Conservation (phyloP, 1,140 invertebrate genomes). For the Aethina tumida region DNA sequence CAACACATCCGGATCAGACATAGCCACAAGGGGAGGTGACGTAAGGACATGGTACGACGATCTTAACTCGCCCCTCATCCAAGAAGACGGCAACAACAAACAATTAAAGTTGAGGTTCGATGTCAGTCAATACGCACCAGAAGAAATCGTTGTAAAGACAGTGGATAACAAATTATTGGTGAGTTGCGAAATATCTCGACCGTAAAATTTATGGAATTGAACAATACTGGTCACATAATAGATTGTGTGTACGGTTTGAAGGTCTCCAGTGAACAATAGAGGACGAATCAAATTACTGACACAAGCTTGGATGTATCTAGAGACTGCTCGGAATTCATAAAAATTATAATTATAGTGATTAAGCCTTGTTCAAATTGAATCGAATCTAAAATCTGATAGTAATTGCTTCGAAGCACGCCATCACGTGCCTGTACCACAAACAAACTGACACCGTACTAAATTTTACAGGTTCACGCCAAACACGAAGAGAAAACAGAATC, state of each 20-base stretch:
- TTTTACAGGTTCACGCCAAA: constrained; percentile 83
- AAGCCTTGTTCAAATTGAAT: too few species aligned
- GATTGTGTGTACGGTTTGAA: too few species aligned
- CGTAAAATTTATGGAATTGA: too few species aligned
- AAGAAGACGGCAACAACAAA: constrained; percentile 82
- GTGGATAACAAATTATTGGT: constrained; percentile 93
- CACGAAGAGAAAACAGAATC: constrained; percentile 92
- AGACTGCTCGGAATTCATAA: too few species aligned
- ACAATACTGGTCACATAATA: too few species aligned
- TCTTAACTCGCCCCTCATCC: constrained; percentile 84
- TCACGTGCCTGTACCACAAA: too few species aligned
- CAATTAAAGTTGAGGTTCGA: constrained; percentile 85
- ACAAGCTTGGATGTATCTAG: too few species aligned
- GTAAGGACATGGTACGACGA: constrained; percentile 60
- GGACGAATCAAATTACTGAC: too few species aligned
- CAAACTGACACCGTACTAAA: constrained; percentile 15
- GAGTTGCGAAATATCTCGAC: constrained; percentile 34
- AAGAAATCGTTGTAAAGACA: constrained; percentile 94
- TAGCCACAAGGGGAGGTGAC: constrained; percentile 39
- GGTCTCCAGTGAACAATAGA: too few species aligned
- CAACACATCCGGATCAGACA: constrained; percentile 44
- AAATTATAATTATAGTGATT: too few species aligned
- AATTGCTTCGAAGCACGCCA: too few species aligned
- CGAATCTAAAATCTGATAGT: too few species aligned
- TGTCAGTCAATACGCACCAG: constrained; percentile 87